These are phyloP conservation scores for Drosophila eugracilis DNA, from an alignment of 1,140 invertebrate genomes.

Conservation along the genomic window DNA sequence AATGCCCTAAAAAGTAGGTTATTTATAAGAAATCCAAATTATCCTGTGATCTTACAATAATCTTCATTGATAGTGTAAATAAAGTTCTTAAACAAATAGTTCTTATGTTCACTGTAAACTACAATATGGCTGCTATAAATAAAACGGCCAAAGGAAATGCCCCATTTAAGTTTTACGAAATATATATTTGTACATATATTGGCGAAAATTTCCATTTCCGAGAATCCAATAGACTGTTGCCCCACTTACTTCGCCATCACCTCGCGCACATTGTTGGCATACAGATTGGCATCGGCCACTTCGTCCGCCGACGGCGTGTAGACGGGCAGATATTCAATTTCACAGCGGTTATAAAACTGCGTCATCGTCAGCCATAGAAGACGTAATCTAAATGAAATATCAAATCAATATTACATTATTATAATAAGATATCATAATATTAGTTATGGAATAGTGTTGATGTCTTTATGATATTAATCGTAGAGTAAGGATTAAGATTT, in stretches of 20 bases:
- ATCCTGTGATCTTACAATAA: background rate
- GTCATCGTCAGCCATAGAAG: conserved; percentile 95
- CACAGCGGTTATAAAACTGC: conserved; percentile 94
- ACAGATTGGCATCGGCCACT: conserved; percentile 94
- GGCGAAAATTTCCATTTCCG: conserved; percentile 1
- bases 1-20: conserved; percentile 87
- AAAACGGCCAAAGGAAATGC: background rate
- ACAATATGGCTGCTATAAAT: background rate
- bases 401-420: background rate
- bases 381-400: conserved; percentile 45
- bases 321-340: conserved; percentile 97
- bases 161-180: background rate
- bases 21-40: background rate
- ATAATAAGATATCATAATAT: no score
- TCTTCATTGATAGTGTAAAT: no score
- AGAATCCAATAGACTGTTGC: background rate
- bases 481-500: no score
- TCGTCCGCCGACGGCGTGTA: conserved; percentile 95
- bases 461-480: no score
- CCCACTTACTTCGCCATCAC: conserved; percentile 95
- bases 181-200: background rate
- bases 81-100: background rate
- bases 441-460: background rate
- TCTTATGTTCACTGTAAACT: background rate
- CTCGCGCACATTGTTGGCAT: conserved; percentile 94